Conservation (phyloP, 2,113 vertebrate species). For the Bombycilla garrulus region DNA sequence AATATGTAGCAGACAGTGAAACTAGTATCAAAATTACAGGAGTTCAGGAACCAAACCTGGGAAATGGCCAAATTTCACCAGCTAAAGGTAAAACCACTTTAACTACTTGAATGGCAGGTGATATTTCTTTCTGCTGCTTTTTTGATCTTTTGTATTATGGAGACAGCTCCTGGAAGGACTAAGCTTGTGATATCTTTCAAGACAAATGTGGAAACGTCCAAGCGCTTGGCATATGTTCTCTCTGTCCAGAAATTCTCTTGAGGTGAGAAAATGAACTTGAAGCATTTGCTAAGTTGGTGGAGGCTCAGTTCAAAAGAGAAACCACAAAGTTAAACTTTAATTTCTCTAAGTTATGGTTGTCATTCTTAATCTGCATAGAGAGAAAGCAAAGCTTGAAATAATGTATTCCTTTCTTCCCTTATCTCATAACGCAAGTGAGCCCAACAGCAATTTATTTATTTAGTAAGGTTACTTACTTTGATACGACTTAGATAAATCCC, state of each 20-base stretch:
- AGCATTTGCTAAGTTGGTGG: background rate
- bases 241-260: background rate
- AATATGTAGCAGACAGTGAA: background rate
- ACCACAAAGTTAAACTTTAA: background rate
- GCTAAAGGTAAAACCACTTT: background rate
- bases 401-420: background rate
- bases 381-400: background rate
- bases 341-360: background rate
- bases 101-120: background rate
- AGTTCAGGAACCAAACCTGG: background rate
- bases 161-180: background rate
- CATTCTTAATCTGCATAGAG: background rate
- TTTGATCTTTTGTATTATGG: background rate
- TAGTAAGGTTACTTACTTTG: background rate
- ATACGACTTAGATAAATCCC: background rate
- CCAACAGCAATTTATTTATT: background rate
- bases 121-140: background rate
- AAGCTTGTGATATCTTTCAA: background rate
- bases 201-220: background rate
- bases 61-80: background rate
- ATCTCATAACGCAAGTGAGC: background rate
- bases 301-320: background rate
- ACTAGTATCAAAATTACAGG: background rate
- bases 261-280: background rate
- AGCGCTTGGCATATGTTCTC: background rate